A percentile compares a stretch with the other conserved stretches of the same genome.
Evolutionary conservation across 2,797 vertebrate species (phyloP).

Genomic region (Syngnathus rostellatus): DNA sequence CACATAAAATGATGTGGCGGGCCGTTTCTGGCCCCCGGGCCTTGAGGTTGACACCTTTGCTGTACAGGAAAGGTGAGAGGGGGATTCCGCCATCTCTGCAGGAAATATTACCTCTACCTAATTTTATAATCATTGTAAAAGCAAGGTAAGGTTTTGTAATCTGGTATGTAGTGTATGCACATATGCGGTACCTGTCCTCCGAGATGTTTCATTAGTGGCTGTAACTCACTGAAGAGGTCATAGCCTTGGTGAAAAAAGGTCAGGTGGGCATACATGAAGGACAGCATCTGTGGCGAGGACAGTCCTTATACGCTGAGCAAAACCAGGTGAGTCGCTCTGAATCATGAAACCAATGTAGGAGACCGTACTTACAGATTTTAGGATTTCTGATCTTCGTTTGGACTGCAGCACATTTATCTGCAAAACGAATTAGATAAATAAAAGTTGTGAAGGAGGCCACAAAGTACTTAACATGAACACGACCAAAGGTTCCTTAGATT

Average conservation of each 20-base stretch:
- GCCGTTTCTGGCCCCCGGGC: too few relatives aligned
- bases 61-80: too few relatives aligned
- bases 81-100: too few relatives aligned
- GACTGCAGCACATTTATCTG: constrained; percentile 98
- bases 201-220: constrained; percentile 92
- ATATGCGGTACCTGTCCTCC: constrained; percentile 79
- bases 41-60: too few relatives aligned
- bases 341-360: background rate
- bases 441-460: constrained; percentile 1
- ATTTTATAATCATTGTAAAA: background rate
- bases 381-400: constrained; percentile 94
- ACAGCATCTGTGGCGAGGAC: constrained; percentile 79
- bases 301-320: background rate
- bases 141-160: too few relatives aligned
- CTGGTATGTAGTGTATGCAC: too few relatives aligned
- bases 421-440: constrained; percentile 3
- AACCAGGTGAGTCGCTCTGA: background rate
- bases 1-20: too few relatives aligned
- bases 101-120: background rate
- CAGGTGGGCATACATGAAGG: constrained; percentile 97
- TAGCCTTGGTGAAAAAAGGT: constrained; percentile 99
- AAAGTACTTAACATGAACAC: background rate
- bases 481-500: background rate
- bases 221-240: constrained; percentile 92
- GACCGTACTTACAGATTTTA: constrained; percentile 83